Conservation (phyloP, 2,888 invertebrate species). For the Acholoe squamosa region DNA sequence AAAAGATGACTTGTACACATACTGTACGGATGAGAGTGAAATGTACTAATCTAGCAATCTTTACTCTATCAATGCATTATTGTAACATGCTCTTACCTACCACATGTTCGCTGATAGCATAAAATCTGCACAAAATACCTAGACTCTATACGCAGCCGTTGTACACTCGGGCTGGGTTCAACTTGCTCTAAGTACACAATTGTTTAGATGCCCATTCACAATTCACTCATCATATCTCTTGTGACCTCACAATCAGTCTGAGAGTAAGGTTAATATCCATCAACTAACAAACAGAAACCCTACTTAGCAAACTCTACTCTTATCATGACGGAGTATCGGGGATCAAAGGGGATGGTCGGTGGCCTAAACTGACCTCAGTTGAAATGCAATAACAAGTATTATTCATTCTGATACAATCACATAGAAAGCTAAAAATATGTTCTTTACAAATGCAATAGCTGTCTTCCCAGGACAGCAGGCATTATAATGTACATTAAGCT, state of each 20-base stretch:
- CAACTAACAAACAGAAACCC: neutral
- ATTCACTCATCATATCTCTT: neutral
- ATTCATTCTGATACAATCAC: neutral
- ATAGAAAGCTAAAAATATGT: conserved; percentile 16
- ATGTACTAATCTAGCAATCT: neutral
- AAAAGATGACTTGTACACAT: neutral
- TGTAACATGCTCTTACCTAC: neutral
- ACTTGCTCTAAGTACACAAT: neutral
- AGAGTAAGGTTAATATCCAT: neutral
- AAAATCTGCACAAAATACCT: neutral
- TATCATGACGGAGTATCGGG: neutral
- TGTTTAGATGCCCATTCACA: neutral
- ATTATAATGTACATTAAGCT: conserved; percentile 11
- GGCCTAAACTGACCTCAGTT: conserved; percentile 20
- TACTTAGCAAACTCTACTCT: neutral
- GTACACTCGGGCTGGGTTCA: neutral
- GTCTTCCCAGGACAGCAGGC: neutral
- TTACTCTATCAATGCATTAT: neutral
- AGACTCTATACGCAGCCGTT: neutral
- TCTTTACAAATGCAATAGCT: conserved; percentile 5
- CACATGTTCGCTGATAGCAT: neutral
- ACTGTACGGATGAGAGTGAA: neutral
- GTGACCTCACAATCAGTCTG: neutral
- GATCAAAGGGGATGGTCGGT: too few relatives aligned
- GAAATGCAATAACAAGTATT: neutral